Base-by-base conservation (phyloP, 2,797 vertebrate genomes). In the Sebastes matsubarae region DNA sequence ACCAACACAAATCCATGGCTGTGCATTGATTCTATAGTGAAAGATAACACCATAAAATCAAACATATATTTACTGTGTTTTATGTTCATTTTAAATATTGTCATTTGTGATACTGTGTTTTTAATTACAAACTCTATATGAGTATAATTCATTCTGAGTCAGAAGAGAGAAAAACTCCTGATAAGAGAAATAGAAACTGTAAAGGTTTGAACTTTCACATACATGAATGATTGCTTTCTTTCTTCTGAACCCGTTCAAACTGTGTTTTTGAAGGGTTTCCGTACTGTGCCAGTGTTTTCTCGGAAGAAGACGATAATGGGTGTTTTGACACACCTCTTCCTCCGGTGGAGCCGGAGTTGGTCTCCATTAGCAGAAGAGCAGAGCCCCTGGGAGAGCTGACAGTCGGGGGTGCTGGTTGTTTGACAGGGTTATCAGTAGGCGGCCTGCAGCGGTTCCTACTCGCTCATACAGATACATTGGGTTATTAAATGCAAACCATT, bases 371-470 rank as follows among this genome's bases (percentile, higher is more conserved):
- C 77, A 70, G 75, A 59, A 64, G 75, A 88, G 84, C 87, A 80
- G 59, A 79, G 66, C 77, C 84, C 87, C 78, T 52, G 85, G 81
- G 83, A 86, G 71, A 84, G 74, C 84, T 86, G 83, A 83, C 82
- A 79, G 83, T 55, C n/a, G 32, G 79, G 72, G 85, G 32, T 69
- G 68, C 68, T 52, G 60, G 70, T 57, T 81, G 88, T 83, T 84
- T 92, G 92, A 92, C 92, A 89, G 85, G 90, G 92, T 93, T 94
- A 95, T 95, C 93, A 84, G 90, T 81, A 83, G 75, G 69, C 22
- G 66, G 86, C 81, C 77, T 80, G 83, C 80, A 88, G 87, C 71
- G 30, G 63, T 84, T 89, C 81, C 82, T 68, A 64, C 83, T 59
- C 38, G n/a, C 67, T 82, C 82, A 76, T 72, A 80, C 58, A 88